A percentile compares a stretch with the other conserved stretches of the same genome.
Evolutionary conservation across 2,797 vertebrate genomes (phyloP).

Genomic region (Oreochromis mossambicus): DNA sequence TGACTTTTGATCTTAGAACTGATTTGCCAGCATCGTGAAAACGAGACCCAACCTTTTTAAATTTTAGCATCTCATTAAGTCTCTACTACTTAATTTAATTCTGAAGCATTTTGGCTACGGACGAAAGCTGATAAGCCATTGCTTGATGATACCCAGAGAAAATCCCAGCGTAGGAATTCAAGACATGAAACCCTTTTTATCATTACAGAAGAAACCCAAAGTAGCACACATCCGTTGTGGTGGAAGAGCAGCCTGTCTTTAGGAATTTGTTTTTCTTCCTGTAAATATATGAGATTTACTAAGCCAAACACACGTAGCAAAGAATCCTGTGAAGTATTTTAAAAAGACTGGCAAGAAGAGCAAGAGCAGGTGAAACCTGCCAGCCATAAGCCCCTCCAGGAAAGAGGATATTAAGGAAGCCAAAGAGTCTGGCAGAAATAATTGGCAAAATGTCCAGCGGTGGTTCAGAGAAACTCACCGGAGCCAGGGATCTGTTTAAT

Average conservation of each 20-base stretch:
- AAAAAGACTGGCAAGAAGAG: not conserved
- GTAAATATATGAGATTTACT: not conserved
- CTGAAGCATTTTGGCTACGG: not conserved
- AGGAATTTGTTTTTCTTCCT: not conserved
- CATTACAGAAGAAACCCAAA: not conserved
- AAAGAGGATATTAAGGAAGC: slow-evolving; percentile 16
- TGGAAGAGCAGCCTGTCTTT: not conserved
- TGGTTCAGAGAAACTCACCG: not conserved
- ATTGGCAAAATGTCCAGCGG: not conserved
- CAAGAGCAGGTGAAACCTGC: not conserved
- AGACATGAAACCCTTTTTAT: not conserved
- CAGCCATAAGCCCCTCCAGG: not conserved
- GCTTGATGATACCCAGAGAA: not conserved
- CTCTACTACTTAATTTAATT: not conserved
- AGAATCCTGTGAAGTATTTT: not conserved
- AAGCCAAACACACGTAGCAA: not conserved
- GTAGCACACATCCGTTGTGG: not conserved
- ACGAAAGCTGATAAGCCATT: not conserved
- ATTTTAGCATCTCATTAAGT: not conserved
- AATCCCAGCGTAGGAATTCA: not conserved
- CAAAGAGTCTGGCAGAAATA: not conserved
- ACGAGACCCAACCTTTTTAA: not conserved
- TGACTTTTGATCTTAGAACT: not conserved
- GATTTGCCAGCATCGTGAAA: not conserved
- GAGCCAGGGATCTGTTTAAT: not conserved